Percentiles rank a stretch among this genome's conserved stretches.
These are phyloP conservation scores for Parazoanthus swiftii DNA, from an alignment of 92 coral and sea anemone genomes.

Conservation along the genomic window DNA sequence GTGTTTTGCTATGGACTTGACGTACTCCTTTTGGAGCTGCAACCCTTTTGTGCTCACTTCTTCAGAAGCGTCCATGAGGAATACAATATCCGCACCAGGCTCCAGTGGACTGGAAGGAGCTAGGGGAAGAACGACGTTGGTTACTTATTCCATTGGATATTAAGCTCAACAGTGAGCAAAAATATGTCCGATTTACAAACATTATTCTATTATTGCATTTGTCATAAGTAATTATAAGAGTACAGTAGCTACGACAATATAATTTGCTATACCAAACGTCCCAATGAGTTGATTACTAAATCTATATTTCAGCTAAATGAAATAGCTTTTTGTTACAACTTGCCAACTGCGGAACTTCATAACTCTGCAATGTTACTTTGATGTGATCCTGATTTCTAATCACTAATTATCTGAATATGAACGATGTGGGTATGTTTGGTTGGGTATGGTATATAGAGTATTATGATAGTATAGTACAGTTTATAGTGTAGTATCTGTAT, in stretches of 20 bases:
- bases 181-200: not conserved
- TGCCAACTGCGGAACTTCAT: too few species aligned
- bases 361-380: too few species aligned
- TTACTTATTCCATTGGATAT: not conserved
- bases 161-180: not conserved
- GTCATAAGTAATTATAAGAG: too few species aligned
- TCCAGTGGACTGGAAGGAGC: constrained; percentile 49
- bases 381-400: too few species aligned
- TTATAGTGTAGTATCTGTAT: not conserved
- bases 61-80: constrained; percentile 85
- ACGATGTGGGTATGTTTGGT: not conserved
- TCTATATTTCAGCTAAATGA: too few species aligned
- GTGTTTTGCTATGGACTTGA: constrained; percentile 65
- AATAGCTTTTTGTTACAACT: too few species aligned
- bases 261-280: too few species aligned
- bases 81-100: constrained; percentile 73
- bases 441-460: not conserved
- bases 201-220: too few species aligned
- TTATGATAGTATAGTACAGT: not conserved
- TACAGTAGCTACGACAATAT: too few species aligned
- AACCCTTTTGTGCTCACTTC: constrained; percentile 59
- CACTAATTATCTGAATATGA: too few species aligned
- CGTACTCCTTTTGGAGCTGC: constrained; percentile 67
- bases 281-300: too few species aligned
- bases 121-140: not conserved